Evolutionary conservation across 2,113 vertebrate species (phyloP).

Genomic region (Caretta caretta): DNA sequence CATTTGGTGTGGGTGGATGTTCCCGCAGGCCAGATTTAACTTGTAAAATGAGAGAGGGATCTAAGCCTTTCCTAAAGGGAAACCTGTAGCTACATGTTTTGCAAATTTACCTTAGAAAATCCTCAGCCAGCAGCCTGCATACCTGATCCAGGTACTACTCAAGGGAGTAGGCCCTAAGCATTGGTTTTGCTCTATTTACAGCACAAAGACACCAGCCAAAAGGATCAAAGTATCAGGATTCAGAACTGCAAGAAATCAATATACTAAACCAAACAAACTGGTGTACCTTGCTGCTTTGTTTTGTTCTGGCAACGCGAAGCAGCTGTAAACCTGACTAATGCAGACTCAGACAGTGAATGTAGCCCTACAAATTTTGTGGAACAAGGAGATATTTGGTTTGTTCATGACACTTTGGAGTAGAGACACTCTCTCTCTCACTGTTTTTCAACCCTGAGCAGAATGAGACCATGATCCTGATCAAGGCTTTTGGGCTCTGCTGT

Average conservation of each 20-base stretch:
- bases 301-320: slow-evolving; percentile 18
- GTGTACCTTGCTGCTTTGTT: slow-evolving; percentile 54
- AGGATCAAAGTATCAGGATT: slow-evolving; percentile 62
- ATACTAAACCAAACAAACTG: slow-evolving; percentile 64
- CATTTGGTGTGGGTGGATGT: slow-evolving; percentile 61
- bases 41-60: slow-evolving; percentile 59
- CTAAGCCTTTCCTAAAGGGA: slow-evolving; percentile 57
- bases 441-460: not conserved
- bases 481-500: not conserved
- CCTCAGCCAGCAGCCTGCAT: slow-evolving; percentile 51
- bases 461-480: not conserved
- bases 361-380: slow-evolving; percentile 31
- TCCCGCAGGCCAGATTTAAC: slow-evolving; percentile 63
- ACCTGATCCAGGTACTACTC: slow-evolving; percentile 37
- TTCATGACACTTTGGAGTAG: not conserved
- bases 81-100: slow-evolving; percentile 58
- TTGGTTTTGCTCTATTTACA: slow-evolving; percentile 47
- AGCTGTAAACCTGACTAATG: slow-evolving; percentile 42
- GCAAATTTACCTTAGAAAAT: slow-evolving; percentile 52
- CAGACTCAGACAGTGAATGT: slow-evolving; percentile 43
- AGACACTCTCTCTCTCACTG: not conserved
- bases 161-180: slow-evolving; percentile 48
- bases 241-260: slow-evolving; percentile 62
- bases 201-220: slow-evolving; percentile 41
- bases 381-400: not conserved